Base-by-base conservation (phyloP, 2,113 vertebrate genomes). In the Rhombomys opimus region DNA sequence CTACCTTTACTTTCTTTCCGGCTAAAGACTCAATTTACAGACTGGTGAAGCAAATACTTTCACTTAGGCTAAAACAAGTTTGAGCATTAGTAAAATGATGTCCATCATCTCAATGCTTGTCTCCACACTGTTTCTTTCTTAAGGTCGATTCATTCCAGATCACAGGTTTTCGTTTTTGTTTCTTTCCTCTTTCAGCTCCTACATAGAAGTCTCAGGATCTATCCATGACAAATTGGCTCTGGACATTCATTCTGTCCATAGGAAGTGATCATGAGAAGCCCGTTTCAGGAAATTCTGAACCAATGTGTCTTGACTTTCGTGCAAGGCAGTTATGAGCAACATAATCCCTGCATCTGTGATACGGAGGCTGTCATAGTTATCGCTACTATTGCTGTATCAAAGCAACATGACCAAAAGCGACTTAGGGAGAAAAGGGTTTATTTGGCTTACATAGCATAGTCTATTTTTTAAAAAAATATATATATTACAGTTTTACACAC, bases 21-120 rank as follows among this genome's bases (percentile, higher is more conserved):
- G 27, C 50, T 85, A 23, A 94, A 92, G 67, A 73, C 15, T 5
- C 88, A 82, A 68, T 17, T 85, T 59, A 27, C 91, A 82, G 75
- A 84, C 27, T 78, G 59, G 87, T 22, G 87, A 95, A 94, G 68
- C 84, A 96, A 94, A 89, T 96, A 46, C 73, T 94, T 94, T 89
- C n/a, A 85, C 96, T 50, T 91, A 86, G 72, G 22, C 38, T 46
- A 61, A 96, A 91, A 96, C 81, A 54, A 32, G 22, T 73, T 73
- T 35, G 41, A 81, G 38, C 73, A 93, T 63, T 92, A 85, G 77
- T 84, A 76, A 87, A 91, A 13, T 10, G 59, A 87, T 75, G 68
- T 96, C 67, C 77, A 41, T 82, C 17, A 67, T 82, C 92, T 89
- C 59, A 87, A 96, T 96, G 32, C 61, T 93, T 68, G 70, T 22